Conservation (phyloP, 2,888 invertebrate genomes). For the Chalcosyrphus nemorum region DNA sequence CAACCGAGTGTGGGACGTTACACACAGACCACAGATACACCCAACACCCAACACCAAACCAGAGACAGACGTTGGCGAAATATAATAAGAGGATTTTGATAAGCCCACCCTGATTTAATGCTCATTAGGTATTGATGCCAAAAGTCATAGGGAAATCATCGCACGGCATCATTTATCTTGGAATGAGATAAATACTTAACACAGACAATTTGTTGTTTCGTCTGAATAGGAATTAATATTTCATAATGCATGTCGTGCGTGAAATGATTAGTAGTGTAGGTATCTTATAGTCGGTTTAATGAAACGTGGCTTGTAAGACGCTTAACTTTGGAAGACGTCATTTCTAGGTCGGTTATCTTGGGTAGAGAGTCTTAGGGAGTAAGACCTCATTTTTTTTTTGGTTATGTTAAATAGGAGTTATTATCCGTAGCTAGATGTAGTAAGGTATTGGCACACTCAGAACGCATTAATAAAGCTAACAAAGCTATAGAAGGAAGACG, state of each 20-base stretch:
- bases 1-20: background rate
- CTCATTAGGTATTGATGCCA: constrained; percentile 31
- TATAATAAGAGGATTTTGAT: constrained; percentile 23
- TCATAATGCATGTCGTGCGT: background rate
- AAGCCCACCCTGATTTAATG: constrained; percentile 31
- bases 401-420: no score
- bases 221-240: constrained; percentile 1
- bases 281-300: background rate
- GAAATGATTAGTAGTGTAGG: background rate
- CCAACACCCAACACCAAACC: background rate
- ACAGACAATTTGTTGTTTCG: background rate
- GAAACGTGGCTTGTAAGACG: background rate
- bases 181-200: background rate
- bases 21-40: background rate
- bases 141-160: constrained; percentile 1
- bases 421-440: no score
- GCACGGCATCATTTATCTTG: background rate
- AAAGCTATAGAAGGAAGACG: no score
- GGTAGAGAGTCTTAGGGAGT: no score
- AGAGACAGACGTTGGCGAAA: background rate
- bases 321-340: no score
- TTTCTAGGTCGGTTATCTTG: no score
- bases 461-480: no score
- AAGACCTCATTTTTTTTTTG: no score
- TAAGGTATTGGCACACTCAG: no score